phyloP scores from a whole-genome alignment of 2,888 invertebrate species.

The Pegoplata infirma region DNA sequence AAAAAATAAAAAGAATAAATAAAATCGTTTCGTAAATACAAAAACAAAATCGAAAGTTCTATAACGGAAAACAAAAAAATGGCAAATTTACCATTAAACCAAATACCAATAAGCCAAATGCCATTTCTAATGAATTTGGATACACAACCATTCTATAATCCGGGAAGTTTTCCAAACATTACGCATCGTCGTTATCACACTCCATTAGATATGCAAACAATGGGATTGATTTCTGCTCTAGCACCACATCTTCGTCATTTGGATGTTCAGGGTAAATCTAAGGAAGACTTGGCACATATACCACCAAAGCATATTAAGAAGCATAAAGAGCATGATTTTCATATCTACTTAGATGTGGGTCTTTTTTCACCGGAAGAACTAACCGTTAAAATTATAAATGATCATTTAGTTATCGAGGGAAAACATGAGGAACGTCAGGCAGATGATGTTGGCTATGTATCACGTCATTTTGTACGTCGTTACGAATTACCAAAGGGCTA shows the following conservation, averaged over 20 bases:
- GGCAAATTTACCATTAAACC: conserved; percentile 65
- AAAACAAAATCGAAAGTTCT: neutral
- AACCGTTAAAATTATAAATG: conserved; percentile 83
- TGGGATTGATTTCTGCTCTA: conserved; percentile 71
- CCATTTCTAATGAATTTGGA: conserved; percentile 74
- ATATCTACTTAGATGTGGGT: conserved; percentile 84
- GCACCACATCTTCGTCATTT: conserved; percentile 71
- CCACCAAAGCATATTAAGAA: conserved; percentile 42
- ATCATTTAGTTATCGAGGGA: conserved; percentile 83
- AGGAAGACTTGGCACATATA: conserved; percentile 58
- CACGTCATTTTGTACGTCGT: conserved; percentile 87
- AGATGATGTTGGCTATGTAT: conserved; percentile 86
- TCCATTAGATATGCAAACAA: conserved; percentile 69
- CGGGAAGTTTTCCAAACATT: conserved; percentile 73
- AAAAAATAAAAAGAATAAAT: too few relatives aligned
- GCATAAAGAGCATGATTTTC: conserved; percentile 81
- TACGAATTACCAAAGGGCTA: conserved; percentile 84
- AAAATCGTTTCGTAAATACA: too few relatives aligned
- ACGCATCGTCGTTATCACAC: conserved; percentile 67
- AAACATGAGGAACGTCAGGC: conserved; percentile 84
- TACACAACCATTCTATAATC: conserved; percentile 72
- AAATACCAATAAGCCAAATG: too few relatives aligned
- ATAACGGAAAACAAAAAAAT: conserved; percentile 60
- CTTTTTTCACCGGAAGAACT: conserved; percentile 86
- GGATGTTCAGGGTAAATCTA: conserved; percentile 65